Evolutionary conservation across 2,797 vertebrate species (phyloP).

Genomic region (Ceryle rudis): DNA sequence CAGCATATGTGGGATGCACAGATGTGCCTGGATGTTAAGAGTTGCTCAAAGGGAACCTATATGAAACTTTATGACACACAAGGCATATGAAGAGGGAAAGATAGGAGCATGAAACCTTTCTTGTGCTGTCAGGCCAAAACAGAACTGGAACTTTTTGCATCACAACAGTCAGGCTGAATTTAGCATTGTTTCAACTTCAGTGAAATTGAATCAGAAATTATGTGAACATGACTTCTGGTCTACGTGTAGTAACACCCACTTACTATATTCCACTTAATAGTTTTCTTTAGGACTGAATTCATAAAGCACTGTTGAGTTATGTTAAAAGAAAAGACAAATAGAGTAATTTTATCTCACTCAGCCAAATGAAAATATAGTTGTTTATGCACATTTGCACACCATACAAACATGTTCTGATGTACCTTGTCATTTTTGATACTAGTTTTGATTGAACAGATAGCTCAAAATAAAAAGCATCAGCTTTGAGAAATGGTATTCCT

Average conservation of each 20-base stretch:
- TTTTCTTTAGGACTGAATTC: background rate
- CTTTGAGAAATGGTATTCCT: background rate
- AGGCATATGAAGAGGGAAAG: background rate
- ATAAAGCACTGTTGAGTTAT: background rate
- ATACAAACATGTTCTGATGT: background rate
- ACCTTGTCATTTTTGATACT: background rate
- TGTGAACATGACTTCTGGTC: background rate
- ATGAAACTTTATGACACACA: rapidly evolving
- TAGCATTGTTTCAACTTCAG: background rate
- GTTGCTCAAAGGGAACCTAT: background rate
- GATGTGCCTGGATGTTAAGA: background rate
- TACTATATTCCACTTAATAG: background rate
- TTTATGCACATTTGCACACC: background rate
- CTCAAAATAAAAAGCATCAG: background rate
- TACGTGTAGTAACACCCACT: background rate
- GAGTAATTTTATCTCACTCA: background rate
- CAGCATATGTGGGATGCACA: background rate
- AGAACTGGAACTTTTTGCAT: background rate
- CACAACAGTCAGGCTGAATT: background rate
- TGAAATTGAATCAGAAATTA: background rate
- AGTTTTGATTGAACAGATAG: background rate
- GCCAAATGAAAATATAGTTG: background rate
- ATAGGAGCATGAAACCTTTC: background rate
- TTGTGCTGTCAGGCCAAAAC: background rate
- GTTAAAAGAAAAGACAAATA: background rate